Percentiles rank a stretch among this genome's conserved stretches.
Evolutionary conservation across 2,113 vertebrate genomes (phyloP).

Genomic region (Rhegmatorhina hoffmannsi): DNA sequence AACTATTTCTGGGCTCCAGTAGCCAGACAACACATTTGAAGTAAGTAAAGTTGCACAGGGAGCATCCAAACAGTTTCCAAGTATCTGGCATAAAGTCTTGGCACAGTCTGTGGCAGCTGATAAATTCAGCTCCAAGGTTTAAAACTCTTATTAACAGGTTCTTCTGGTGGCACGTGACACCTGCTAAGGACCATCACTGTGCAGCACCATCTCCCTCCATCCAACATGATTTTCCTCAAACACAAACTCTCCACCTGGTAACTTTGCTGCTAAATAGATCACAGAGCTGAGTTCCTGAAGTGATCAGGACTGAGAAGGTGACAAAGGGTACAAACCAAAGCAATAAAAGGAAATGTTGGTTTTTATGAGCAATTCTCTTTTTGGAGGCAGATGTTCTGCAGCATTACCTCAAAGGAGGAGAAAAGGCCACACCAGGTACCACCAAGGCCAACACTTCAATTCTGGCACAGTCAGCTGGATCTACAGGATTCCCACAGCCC

Average conservation of each 20-base stretch:
- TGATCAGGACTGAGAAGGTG: background rate
- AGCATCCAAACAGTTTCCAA: background rate
- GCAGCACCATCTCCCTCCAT: background rate
- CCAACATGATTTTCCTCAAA: background rate
- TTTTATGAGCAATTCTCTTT: background rate
- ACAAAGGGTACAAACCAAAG: background rate
- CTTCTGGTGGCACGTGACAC: background rate
- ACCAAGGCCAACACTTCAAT: background rate
- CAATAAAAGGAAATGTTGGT: background rate
- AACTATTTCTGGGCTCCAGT: background rate
- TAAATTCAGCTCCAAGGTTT: background rate
- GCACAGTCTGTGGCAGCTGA: background rate
- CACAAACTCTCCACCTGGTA: background rate
- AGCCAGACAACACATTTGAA: background rate
- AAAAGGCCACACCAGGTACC: background rate
- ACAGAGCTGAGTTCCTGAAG: background rate
- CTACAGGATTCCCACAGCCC: background rate
- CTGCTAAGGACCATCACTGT: background rate
- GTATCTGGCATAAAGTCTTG: background rate
- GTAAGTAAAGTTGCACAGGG: background rate
- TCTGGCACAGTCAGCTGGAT: background rate
- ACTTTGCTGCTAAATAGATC: background rate
- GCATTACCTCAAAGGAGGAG: background rate
- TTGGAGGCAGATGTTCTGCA: background rate
- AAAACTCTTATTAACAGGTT: background rate